Conservation (phyloP, 2,113 vertebrate genomes). For the Phainopepla nitens region DNA sequence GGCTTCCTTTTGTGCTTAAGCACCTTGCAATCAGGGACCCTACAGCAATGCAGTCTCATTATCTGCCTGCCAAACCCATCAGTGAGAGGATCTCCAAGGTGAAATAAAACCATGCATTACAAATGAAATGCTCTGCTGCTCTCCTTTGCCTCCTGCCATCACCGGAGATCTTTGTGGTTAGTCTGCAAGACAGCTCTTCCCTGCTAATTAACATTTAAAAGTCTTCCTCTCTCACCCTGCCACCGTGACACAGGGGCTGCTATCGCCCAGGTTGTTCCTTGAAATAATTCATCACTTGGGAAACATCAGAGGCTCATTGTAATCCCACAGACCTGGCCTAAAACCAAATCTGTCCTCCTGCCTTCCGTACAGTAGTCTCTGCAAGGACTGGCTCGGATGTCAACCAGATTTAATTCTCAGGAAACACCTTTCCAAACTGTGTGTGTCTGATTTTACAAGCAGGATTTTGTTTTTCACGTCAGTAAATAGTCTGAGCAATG, state of each 20-base stretch:
- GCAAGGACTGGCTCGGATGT: background rate
- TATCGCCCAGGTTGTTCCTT: background rate
- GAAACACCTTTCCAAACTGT: background rate
- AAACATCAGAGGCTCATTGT: background rate
- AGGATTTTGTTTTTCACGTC: background rate
- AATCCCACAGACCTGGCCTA: background rate
- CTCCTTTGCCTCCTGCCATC: slow-evolving; percentile 39
- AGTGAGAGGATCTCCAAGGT: slow-evolving; percentile 40
- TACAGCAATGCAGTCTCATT: slow-evolving; percentile 32
- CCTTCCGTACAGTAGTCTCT: background rate
- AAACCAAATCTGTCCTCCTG: background rate
- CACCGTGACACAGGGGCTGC: background rate
- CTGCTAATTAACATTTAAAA: slow-evolving; percentile 61
- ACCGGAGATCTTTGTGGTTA: slow-evolving; percentile 37
- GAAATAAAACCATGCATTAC: slow-evolving; percentile 60
- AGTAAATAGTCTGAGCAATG: background rate
- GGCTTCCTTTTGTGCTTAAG: slow-evolving; percentile 18
- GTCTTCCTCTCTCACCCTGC: slow-evolving; percentile 16
- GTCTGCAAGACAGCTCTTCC: slow-evolving; percentile 22
- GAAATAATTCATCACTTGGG: slow-evolving; percentile 22
- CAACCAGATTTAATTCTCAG: background rate
- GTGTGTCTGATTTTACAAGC: background rate
- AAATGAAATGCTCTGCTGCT: slow-evolving; percentile 45
- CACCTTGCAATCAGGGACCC: slow-evolving; percentile 19
- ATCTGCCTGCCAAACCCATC: slow-evolving; percentile 35